Evolutionary conservation across 2,888 invertebrate genomes (phyloP).

Genomic region (Trichogramma dendrolimi): DNA sequence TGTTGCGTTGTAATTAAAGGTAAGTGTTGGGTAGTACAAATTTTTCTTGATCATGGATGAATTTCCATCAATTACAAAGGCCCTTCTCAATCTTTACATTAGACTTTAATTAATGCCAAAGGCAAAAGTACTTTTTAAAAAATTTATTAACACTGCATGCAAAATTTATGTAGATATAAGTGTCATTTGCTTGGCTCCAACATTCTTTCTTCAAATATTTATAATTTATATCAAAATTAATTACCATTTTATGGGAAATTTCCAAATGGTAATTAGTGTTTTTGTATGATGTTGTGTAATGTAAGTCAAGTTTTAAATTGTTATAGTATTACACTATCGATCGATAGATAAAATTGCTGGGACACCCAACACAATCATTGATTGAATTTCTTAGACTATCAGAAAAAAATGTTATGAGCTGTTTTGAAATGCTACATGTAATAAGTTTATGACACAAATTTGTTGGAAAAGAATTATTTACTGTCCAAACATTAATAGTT

Average conservation of each 20-base stretch:
- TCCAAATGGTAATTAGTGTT: slow-evolving; percentile 39
- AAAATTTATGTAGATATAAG: too few species aligned
- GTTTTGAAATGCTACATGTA: neutral
- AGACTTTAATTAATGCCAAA: too few species aligned
- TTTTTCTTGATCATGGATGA: too few species aligned
- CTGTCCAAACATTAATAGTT: too few species aligned
- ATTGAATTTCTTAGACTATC: too few species aligned
- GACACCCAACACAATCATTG: slow-evolving; percentile 38
- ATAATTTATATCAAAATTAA: neutral
- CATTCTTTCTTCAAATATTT: slow-evolving; percentile 2
- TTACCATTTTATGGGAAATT: neutral
- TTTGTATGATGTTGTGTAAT: slow-evolving; percentile 48
- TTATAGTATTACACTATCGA: slow-evolving; percentile 8
- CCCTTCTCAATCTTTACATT: too few species aligned
- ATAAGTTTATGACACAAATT: slow-evolving; percentile 1
- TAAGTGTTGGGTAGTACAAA: too few species aligned
- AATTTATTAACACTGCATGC: too few species aligned
- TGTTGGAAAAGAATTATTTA: neutral
- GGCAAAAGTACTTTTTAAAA: too few species aligned
- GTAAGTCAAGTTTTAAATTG: slow-evolving; percentile 28
- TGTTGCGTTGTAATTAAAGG: slow-evolving; percentile 40
- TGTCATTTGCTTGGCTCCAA: too few species aligned
- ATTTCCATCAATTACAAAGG: too few species aligned
- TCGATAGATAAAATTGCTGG: slow-evolving; percentile 29
- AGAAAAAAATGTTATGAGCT: too few species aligned